phyloP scores from a whole-genome alignment of 2,888 invertebrate genomes.

The Aradus depressus region DNA sequence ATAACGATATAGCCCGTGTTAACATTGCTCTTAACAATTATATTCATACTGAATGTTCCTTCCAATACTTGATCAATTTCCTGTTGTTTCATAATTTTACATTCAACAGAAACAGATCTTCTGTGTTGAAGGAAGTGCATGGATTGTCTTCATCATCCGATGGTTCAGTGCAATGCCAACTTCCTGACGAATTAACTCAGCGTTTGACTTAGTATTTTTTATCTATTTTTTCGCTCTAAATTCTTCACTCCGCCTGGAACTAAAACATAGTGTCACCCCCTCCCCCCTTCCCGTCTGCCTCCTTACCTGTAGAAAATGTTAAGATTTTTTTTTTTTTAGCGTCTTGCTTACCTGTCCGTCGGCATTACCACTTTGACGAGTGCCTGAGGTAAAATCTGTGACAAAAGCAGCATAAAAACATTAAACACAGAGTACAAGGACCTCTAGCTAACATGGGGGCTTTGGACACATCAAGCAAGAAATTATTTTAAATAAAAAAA shows the following conservation, averaged over 20 bases:
- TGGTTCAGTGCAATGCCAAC: not conserved
- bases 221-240: not conserved
- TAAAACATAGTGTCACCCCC: not conserved
- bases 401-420: slow-evolving; percentile 33
- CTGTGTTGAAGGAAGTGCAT: no score
- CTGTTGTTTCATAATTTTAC: no score
- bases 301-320: slow-evolving; percentile 23
- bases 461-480: not conserved
- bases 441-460: not conserved
- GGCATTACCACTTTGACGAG: slow-evolving; percentile 97
- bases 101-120: no score
- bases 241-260: slow-evolving; percentile 5
- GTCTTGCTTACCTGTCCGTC: slow-evolving; percentile 68
- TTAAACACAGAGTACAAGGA: slow-evolving; percentile 18
- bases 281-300: not conserved
- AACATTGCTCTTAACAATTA: no score
- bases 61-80: no score
- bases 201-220: not conserved
- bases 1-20: no score
- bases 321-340: slow-evolving; percentile 2
- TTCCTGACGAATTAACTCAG: slow-evolving; percentile 11
- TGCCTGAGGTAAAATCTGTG: slow-evolving; percentile 75
- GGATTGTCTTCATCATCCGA: no score
- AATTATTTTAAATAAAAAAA: not conserved
- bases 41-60: no score